Evolutionary conservation across 2,888 invertebrate species (phyloP), one percentile per base, ranked within the genome.

Genomic region (Dastarcus helophoroides): DNA sequence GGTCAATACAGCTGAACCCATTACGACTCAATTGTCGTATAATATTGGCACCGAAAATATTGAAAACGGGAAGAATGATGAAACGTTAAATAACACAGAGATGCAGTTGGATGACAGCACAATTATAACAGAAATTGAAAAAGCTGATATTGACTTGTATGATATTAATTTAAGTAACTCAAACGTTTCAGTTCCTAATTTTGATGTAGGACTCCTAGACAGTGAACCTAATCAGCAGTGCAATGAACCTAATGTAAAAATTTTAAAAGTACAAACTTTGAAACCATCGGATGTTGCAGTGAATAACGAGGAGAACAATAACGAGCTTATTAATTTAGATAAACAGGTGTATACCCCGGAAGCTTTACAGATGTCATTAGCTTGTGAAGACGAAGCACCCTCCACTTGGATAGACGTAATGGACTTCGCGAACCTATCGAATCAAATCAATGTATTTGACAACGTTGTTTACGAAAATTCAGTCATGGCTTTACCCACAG

Each of bases 381-480:
- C 81, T 0, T 77, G 79, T 17, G 81, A 82, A 50, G 73, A 81
- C 39, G 82, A 82, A 56, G 65, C 79, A 22, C 77, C 80, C 37
- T 71, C 77, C 1, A 75, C 78, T 1, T 83, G 83, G 83, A 68
- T 78, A 2, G 79, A 82, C 48, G 78, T 79, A 0, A 77, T 74
- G 41, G 74, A 76, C 3, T 58, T 80, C 32, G 73, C 78, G 2
- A 72, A 76, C 22, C 68, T 71, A 38, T 68, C 73, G 61, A 69
- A 73, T 1, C 73, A 73, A 11, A 66, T 79, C 0, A 71, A 70
- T 39, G 71, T 75, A 23, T 72, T 74, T 53, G 68, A 64, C 56
- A 65, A 53, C 23, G 31, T 46, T 4, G 42, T 51, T 13, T 73
- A 61, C 38, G 70, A 70, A 44, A 69, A 68, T 44, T 67, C 71